Evolutionary conservation across 2,797 vertebrate genomes (phyloP).

Genomic region (Carapus acus): DNA sequence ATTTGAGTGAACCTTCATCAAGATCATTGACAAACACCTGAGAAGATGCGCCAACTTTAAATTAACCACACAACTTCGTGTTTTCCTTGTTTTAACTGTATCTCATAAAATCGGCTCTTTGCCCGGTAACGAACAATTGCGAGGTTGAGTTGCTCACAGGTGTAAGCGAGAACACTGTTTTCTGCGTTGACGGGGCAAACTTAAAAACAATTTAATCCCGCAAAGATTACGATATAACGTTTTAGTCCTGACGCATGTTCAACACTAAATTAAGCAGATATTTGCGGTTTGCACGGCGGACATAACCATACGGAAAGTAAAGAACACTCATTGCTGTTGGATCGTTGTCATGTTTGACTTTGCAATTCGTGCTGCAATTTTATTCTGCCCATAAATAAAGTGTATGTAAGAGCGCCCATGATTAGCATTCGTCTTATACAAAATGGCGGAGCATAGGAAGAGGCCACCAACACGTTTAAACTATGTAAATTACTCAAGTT

Average conservation of each 20-base stretch:
- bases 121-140: slow-evolving; percentile 30
- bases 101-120: slow-evolving; percentile 64
- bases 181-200: slow-evolving; percentile 42
- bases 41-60: slow-evolving; percentile 62
- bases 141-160: slow-evolving; percentile 18
- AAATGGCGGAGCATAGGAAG: slow-evolving; percentile 82
- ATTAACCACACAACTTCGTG: slow-evolving; percentile 73
- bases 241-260: slow-evolving; percentile 68
- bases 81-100: slow-evolving; percentile 80
- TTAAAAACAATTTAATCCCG: slow-evolving; percentile 57
- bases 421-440: slow-evolving; percentile 82
- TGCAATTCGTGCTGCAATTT: slow-evolving; percentile 53
- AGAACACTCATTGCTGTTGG: slow-evolving; percentile 31
- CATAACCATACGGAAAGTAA: slow-evolving; percentile 53
- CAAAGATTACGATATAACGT: slow-evolving; percentile 71
- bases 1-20: slow-evolving; percentile 36
- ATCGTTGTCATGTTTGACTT: slow-evolving; percentile 46
- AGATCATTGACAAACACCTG: slow-evolving; percentile 45
- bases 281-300: slow-evolving; percentile 25
- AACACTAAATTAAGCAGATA: slow-evolving; percentile 58
- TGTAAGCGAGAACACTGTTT: slow-evolving; percentile 52
- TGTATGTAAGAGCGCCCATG: slow-evolving; percentile 80
- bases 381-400: slow-evolving; percentile 78
- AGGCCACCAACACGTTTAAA: slow-evolving; percentile 83
- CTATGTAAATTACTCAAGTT: slow-evolving; percentile 78